Evolutionary conservation across 2,888 invertebrate species (phyloP).

Genomic region (Meloe dianella): DNA sequence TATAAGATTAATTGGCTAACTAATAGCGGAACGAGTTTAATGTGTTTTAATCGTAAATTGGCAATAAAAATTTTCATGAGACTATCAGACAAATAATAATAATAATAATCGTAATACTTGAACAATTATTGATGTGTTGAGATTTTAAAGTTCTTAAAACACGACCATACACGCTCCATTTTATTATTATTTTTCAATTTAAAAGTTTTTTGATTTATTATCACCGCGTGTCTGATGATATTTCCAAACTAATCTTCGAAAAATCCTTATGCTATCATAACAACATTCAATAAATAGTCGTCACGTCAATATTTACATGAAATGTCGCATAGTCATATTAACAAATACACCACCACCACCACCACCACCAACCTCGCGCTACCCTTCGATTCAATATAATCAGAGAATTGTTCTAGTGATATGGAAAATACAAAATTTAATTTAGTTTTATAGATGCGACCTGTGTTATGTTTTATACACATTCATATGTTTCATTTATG

Average conservation of each 20-base stretch:
- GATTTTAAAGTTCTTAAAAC: neutral
- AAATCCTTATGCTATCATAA: neutral
- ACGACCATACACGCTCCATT: neutral
- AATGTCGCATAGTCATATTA: neutral
- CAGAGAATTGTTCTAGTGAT: conserved; percentile 41
- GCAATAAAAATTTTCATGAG: neutral
- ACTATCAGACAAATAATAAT: neutral
- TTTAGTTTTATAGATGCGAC: conserved; percentile 54
- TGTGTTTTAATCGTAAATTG: conserved; percentile 3
- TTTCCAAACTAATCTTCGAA: neutral
- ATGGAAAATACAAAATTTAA: conserved; percentile 55
- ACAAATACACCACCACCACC: neutral
- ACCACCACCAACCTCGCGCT: conserved; percentile 11
- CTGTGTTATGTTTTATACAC: conserved; percentile 43
- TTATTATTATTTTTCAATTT: neutral
- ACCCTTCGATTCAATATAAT: conserved; percentile 32
- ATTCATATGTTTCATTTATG: conserved; percentile 53
- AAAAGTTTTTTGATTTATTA: conserved; percentile 1
- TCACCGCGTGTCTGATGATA: neutral
- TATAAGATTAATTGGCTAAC: neutral
- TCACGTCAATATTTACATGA: neutral
- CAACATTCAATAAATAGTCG: neutral
- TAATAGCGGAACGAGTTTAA: neutral
- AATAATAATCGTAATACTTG: neutral
- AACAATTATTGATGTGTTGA: neutral